Evolutionary conservation across 2,888 invertebrate genomes (phyloP), one percentile per base, ranked within the genome.

Genomic region (Himalopsyche kuldschensis): DNA sequence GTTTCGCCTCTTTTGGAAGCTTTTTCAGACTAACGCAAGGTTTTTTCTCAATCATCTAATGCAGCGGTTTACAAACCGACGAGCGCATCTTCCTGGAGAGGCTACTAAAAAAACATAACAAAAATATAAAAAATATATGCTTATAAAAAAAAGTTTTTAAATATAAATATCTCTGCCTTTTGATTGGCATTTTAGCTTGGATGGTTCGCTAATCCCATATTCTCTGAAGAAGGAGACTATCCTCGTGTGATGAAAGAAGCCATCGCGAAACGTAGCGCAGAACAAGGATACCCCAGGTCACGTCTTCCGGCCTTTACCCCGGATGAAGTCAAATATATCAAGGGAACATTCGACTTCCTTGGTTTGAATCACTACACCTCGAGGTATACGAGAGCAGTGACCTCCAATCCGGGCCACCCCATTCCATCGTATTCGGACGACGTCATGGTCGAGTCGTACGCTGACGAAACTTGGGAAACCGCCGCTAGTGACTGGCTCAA

Each of bases 361-460:
- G 95, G 95, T 6, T 88, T 96, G 5, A 96, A 96, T 87, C 92
- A 94, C 85, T 96, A 96, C 88, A 92, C 93, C 0, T 89, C 93
- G 6, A 88, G 88, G 83, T 87, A 92, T 77, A 89, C 4, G 10
- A 63, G 75, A 46, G 55, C 76, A 15, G 15, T 77, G 3, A 35
- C n/a, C 17, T 10, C 78, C 0, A 32, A 80, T 10, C 35, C 55
- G 3, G 31, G 8, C 5, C n/a, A 69, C 69, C 20, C 24, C 3
- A 69, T 55, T 63, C 75, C 78, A 4, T 30, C 31, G 20, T 80
- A 24, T 46, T 24, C 15, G 20, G 78, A 78, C 10, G 78, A 78
- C 27, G 24, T 30, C 47, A 30, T 46, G 41, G 47, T 78, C 0
- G 78, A 78, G 5, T 15, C 27, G 20, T 78, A n/a, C 6, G 20